phyloP scores from a whole-genome alignment of 2,797 vertebrate species.

The Arrhamphus sclerolepis region DNA sequence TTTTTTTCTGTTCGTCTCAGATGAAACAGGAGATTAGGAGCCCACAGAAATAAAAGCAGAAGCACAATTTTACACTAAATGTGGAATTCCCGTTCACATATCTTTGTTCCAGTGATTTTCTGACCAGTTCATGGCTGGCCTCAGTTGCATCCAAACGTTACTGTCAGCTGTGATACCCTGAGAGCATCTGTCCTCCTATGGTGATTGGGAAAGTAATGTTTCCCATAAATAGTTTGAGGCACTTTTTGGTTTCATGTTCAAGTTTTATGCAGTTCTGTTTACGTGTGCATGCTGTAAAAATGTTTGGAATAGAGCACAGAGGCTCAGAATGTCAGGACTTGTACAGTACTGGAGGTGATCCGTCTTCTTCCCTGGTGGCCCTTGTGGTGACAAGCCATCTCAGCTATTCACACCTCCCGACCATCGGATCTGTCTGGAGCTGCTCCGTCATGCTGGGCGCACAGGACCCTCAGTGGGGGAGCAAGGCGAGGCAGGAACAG shows the following conservation, averaged over 20 bases:
- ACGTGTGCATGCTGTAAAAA: background rate
- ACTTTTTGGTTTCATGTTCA: background rate
- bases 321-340: constrained; percentile 6
- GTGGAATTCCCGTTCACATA: too few species aligned
- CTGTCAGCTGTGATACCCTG: too few species aligned
- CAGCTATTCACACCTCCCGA: constrained; percentile 61
- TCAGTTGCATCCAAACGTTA: too few species aligned
- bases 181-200: too few species aligned
- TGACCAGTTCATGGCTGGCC: too few species aligned
- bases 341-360: constrained; percentile 24
- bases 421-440: constrained; percentile 52
- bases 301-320: constrained; percentile 4
- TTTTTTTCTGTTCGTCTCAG: too few species aligned
- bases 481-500: background rate
- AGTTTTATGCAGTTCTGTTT: constrained; percentile 1
- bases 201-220: too few species aligned
- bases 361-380: constrained; percentile 51
- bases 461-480: background rate
- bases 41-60: too few species aligned
- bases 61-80: too few species aligned
- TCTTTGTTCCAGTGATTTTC: too few species aligned
- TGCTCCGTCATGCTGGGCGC: constrained; percentile 39
- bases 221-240: too few species aligned
- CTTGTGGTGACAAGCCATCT: constrained; percentile 45
- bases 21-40: too few species aligned